A percentile compares a stretch with the other conserved stretches of the same genome.
These are phyloP conservation scores for Argentina silus DNA, from an alignment of 2,797 vertebrate genomes.

Conservation along the genomic window DNA sequence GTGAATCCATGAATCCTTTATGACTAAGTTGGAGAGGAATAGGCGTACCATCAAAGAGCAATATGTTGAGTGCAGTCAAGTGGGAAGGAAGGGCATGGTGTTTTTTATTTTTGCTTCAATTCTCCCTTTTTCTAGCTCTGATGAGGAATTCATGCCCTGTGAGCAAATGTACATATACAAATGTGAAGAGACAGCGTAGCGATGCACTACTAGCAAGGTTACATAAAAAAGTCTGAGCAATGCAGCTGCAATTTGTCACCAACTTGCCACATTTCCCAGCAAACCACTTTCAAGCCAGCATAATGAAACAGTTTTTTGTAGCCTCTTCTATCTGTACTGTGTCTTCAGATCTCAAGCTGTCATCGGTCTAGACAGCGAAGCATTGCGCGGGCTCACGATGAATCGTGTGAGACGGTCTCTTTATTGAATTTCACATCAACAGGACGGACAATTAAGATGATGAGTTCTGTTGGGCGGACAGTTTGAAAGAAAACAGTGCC, in stretches of 20 bases:
- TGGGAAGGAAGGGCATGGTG: conserved; percentile 58
- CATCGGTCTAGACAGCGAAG: conserved; percentile 60
- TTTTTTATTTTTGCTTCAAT: conserved; percentile 47
- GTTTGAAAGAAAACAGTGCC: conserved; percentile 58
- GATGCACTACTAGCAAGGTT: conserved; percentile 61
- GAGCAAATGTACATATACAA: conserved; percentile 61
- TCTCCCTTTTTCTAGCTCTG: conserved; percentile 36
- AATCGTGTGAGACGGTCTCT: conserved; percentile 63
- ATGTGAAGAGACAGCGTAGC: conserved; percentile 65
- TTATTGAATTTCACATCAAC: conserved; percentile 73
- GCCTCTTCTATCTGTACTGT: conserved; percentile 31
- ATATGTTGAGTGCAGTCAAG: conserved; percentile 60
- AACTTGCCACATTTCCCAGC: conserved; percentile 49
- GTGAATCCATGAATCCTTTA: conserved; percentile 2
- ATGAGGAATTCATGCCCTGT: conserved; percentile 56
- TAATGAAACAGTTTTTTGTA: conserved; percentile 53
- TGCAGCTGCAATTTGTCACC: conserved; percentile 58
- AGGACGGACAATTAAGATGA: conserved; percentile 73
- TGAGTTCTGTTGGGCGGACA: conserved; percentile 73
- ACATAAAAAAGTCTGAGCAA: conserved; percentile 42
- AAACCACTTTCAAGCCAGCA: conserved; percentile 61
- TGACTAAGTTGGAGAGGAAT: conserved; percentile 32
- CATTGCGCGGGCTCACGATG: conserved; percentile 65
- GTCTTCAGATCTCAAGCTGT: conserved; percentile 62
- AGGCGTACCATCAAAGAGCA: conserved; percentile 38